Percentiles rank a stretch among this genome's conserved stretches.
These are phyloP conservation scores for Valencia hispanica DNA, from an alignment of 2,797 vertebrate species.

Conservation along the genomic window DNA sequence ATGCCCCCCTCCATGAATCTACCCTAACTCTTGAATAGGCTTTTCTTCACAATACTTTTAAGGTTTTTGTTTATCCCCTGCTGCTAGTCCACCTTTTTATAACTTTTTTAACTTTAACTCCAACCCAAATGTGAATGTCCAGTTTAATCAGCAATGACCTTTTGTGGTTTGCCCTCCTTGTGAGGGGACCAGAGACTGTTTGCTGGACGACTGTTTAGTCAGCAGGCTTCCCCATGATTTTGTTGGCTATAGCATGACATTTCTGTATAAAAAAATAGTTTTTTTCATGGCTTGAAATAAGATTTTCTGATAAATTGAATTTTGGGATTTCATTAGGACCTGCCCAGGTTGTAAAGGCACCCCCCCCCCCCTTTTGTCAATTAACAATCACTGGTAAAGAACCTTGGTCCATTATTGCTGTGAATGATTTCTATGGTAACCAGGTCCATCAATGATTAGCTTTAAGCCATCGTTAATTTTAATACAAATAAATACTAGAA, in stretches of 20 bases:
- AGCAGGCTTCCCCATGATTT: neutral
- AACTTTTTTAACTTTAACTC: neutral
- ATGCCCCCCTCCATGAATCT: neutral
- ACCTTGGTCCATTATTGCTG: too few relatives aligned
- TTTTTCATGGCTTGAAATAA: neutral
- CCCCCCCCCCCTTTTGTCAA: too few relatives aligned
- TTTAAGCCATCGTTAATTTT: conserved; percentile 2
- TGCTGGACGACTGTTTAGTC: neutral
- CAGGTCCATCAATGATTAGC: too few relatives aligned
- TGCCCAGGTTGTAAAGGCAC: too few relatives aligned
- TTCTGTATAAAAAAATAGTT: neutral
- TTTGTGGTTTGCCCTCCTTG: neutral
- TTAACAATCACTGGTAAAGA: too few relatives aligned
- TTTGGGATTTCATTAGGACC: neutral
- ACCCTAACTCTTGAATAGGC: neutral
- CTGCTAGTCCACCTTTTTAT: neutral
- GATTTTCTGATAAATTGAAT: neutral
- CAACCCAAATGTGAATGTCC: neutral
- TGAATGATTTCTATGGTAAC: too few relatives aligned
- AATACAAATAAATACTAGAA: neutral
- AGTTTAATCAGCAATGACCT: conserved; percentile 2
- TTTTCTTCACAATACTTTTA: neutral
- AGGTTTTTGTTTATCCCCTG: neutral
- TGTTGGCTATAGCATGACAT: neutral
- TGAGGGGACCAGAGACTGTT: neutral